Percentiles rank a stretch among this genome's conserved stretches.
Evolutionary conservation across 2,113 vertebrate species (phyloP).

Genomic region (Muscicapa adusta): DNA sequence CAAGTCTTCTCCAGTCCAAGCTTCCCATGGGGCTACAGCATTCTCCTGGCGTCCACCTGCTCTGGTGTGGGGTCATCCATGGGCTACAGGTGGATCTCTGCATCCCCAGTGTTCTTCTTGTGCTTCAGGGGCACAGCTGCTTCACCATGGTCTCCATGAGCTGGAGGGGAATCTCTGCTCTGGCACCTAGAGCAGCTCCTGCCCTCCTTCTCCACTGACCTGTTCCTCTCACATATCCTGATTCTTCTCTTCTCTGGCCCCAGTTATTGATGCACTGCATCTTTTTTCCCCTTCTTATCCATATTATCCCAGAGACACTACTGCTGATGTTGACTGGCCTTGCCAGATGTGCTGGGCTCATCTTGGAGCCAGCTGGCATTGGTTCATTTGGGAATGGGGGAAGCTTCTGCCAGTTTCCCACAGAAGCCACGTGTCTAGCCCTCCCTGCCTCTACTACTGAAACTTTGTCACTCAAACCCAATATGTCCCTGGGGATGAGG

Average conservation of each 20-base stretch:
- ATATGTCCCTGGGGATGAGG: accelerated
- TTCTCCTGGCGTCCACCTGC: neutral
- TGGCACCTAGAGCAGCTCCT: neutral
- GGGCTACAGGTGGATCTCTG: neutral
- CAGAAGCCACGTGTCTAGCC: neutral
- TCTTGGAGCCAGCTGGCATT: accelerated
- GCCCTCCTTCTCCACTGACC: neutral
- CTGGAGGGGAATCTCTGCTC: neutral
- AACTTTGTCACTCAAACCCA: neutral
- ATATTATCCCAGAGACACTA: neutral
- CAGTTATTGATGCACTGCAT: neutral
- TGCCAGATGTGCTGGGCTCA: accelerated
- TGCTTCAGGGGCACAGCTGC: neutral
- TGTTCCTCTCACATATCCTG: neutral
- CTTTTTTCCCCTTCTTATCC: neutral
- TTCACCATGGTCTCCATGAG: neutral
- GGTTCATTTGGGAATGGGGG: no score
- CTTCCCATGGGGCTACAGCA: neutral
- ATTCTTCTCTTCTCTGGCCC: neutral
- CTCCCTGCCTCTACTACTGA: neutral
- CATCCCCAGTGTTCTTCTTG: accelerated
- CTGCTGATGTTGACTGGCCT: neutral
- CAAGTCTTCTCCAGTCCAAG: neutral
- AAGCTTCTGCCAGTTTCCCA: neutral
- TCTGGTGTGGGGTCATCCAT: neutral